Percentiles rank a stretch among this genome's conserved stretches.
Evolutionary conservation across 2,888 invertebrate genomes (phyloP).

Genomic region (Xestia c-nigrum): DNA sequence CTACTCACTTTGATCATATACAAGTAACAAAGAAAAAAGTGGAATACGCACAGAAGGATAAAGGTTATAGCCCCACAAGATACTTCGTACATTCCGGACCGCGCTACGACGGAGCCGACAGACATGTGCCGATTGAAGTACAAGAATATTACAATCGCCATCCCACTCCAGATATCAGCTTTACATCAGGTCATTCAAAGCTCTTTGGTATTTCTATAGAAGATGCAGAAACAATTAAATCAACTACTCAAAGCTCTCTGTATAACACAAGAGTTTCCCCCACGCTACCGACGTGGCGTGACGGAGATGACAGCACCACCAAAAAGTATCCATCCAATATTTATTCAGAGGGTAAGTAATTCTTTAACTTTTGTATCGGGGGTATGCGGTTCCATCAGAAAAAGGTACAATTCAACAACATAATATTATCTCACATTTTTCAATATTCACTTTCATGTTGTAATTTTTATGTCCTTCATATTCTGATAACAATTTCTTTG

Average conservation of each 20-base stretch:
- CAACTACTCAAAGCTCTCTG: slow-evolving; percentile 87
- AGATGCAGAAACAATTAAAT: slow-evolving; percentile 89
- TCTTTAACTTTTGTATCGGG: slow-evolving; percentile 55
- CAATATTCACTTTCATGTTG: slow-evolving; percentile 22
- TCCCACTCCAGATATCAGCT: slow-evolving; percentile 75
- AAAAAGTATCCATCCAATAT: slow-evolving; percentile 85
- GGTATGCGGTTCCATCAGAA: slow-evolving; percentile 68
- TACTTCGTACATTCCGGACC: slow-evolving; percentile 1
- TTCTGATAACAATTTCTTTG: slow-evolving; percentile 16
- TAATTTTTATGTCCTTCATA: neutral
- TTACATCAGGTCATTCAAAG: slow-evolving; percentile 92
- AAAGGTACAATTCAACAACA: slow-evolving; percentile 41
- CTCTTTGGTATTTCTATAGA: slow-evolving; percentile 91
- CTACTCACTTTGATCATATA: slow-evolving; percentile 76
- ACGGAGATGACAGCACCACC: slow-evolving; percentile 83
- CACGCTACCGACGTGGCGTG: slow-evolving; percentile 91
- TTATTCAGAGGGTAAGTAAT: slow-evolving; percentile 87
- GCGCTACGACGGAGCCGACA: slow-evolving; percentile 55
- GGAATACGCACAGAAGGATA: slow-evolving; percentile 56
- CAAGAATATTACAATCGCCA: slow-evolving; percentile 74
- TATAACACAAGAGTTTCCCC: slow-evolving; percentile 91
- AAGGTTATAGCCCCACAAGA: slow-evolving; percentile 30
- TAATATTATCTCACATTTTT: slow-evolving; percentile 15
- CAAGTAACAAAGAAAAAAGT: slow-evolving; percentile 70
- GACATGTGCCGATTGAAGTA: slow-evolving; percentile 71